phyloP scores from a whole-genome alignment of 2,888 invertebrate species.

The Xanthorhoe designata region DNA sequence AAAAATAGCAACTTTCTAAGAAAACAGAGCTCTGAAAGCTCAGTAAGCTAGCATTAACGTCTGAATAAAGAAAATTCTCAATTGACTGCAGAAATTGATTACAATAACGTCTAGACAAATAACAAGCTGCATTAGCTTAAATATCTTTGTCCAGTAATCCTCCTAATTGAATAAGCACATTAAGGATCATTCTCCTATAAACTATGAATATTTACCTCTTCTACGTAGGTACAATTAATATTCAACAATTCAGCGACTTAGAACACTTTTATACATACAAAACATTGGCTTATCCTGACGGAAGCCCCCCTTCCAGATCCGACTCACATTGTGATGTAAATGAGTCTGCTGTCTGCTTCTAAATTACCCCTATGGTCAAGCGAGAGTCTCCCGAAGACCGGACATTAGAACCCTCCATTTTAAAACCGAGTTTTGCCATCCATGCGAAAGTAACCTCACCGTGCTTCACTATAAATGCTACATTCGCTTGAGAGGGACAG shows the following conservation, averaged over 20 bases:
- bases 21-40: slow-evolving; percentile 28
- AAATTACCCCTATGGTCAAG: slow-evolving; percentile 84
- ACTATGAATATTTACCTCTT: slow-evolving; percentile 40
- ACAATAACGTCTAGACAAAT: slow-evolving; percentile 58
- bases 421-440: slow-evolving; percentile 65
- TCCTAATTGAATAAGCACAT: slow-evolving; percentile 34
- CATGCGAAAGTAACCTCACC: slow-evolving; percentile 62
- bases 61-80: slow-evolving; percentile 48
- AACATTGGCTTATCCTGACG: slow-evolving; percentile 76
- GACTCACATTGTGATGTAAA: slow-evolving; percentile 83
- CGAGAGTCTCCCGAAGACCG: slow-evolving; percentile 75
- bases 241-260: slow-evolving; percentile 66
- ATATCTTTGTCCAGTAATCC: slow-evolving; percentile 27
- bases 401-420: slow-evolving; percentile 81
- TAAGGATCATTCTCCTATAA: slow-evolving; percentile 38
- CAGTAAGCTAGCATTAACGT: slow-evolving; percentile 28
- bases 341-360: slow-evolving; percentile 83
- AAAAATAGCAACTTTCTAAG: slow-evolving; percentile 23
- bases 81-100: slow-evolving; percentile 58
- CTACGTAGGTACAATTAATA: slow-evolving; percentile 69
- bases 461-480: slow-evolving; percentile 47
- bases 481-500: slow-evolving; percentile 51
- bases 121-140: slow-evolving; percentile 31
- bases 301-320: slow-evolving; percentile 77
- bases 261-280: slow-evolving; percentile 71